Evolutionary conservation across 2,888 invertebrate genomes (phyloP), one percentile per base, ranked within the genome.

Genomic region (Choristoneura rosaceana): DNA sequence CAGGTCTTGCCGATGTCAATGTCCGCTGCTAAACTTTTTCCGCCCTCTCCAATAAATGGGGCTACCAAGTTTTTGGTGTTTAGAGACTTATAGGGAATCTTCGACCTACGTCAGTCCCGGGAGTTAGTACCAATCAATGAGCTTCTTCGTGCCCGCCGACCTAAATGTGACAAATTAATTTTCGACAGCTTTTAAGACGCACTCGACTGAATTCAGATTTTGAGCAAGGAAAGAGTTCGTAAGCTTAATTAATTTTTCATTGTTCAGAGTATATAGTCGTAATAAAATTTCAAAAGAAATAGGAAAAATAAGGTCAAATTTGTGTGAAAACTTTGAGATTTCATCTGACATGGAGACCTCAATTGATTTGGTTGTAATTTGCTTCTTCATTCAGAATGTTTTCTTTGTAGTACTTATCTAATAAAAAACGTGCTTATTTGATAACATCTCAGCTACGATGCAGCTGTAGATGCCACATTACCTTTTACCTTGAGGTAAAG

Each of bases 1-100:
- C 62, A 47, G n/a, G 17, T 58, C 50, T 67, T 65, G 52, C 47
- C 58, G 62, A 64, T 43, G 71, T 73, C 71, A 73, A 73, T 63
- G 71, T 17, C 68, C 71, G 67, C 17, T 38, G 62, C 33, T 45
- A 55, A 67, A 71, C 25, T 68, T 60, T 45, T 25, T 55, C 14
- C 17, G 34, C 14, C 10, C 62, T 45, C 61, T 55, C 38, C n/a
- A 63, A 38, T 68, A 67, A 67, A 64, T 33, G 68, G 50, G 68
- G 33, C 63, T 68, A 17, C 47, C 62, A 73, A 73, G 68, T 73
- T 73, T 68, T 63, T 50, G 59, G 33, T 43, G 55, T 41, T 45
- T 43, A 17, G 63, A 38, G 25, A 3, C 43, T 63, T 63, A 33
- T n/a, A 59, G 34, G 62, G 58, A 63, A 43, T 63, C 58, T 62